Evolutionary conservation across 2,113 vertebrate genomes (phyloP), one percentile per base, ranked within the genome.

Genomic region (Laterallus jamaicensis): DNA sequence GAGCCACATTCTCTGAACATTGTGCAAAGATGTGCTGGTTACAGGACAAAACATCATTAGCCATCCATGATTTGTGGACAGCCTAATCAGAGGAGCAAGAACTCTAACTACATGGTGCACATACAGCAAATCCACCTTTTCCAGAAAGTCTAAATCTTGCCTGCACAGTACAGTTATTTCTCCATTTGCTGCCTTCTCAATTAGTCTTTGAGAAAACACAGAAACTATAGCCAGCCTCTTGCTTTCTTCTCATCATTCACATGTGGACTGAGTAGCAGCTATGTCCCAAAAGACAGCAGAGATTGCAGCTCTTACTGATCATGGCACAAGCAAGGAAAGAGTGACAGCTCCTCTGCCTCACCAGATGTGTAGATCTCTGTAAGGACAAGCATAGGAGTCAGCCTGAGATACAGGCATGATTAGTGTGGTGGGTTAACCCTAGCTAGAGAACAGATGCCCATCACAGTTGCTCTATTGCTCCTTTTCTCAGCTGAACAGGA

Each of bases 391-490:
- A 18, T 2, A 49, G 50, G 26, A 80, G 22, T 17, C 80, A 60
- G 22, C 2, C 1, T 2, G 19, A 83, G 37, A 19, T 20, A 17
- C 15, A 62, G 7, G 20, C 58, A 35, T 1, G 1, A 86, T 49
- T 49, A 22, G 10, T 49, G 49, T 49, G 49, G 49, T 49, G 49
- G 49, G 49, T 49, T 49, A 21, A 49, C 49, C 49, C 49, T 49
- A 10, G 49, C 49, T 22, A 22, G 21, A 49, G 49, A 22, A 49
- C 49, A 49, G 49, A 22, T 22, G 21, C 20, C 20, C 49, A 47
- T 19, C 44, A 22, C 22, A 49, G 49, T 22, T 49, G 20, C 20
- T 49, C 49, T 49, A 22, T 49, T 4, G 5, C 21, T 49, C 49
- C 49, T 21, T 22, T 49, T 49, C 21, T 49, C 49, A 49, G 21